Evolutionary conservation across 2,888 invertebrate species (phyloP).

Genomic region (Tryphoninae sp.): DNA sequence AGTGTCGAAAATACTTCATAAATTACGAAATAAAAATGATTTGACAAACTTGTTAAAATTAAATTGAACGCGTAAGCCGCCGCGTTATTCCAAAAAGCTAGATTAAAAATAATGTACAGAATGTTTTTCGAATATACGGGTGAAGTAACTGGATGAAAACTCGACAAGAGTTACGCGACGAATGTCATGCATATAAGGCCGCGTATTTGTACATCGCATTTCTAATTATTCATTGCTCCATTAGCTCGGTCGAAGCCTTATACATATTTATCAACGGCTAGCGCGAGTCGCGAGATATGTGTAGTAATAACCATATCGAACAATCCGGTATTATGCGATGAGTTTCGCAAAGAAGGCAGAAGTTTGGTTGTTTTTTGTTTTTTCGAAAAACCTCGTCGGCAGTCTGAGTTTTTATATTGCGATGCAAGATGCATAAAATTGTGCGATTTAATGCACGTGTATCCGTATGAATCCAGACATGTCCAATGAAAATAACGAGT

Average conservation of each 20-base stretch:
- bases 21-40: no score
- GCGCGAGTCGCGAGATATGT: not conserved
- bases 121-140: no score
- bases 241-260: slow-evolving; percentile 18
- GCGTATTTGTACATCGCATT: slow-evolving; percentile 1
- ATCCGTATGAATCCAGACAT: not conserved
- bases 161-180: not conserved
- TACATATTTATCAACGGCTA: slow-evolving; percentile 34
- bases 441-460: slow-evolving; percentile 12
- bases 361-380: not conserved
- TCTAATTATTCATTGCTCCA: slow-evolving; percentile 36
- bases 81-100: no score
- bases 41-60: no score
- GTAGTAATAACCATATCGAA: not conserved
- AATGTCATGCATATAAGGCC: not conserved
- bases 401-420: not conserved
- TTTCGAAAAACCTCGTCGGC: not conserved
- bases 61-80: no score
- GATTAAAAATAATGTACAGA: no score
- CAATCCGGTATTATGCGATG: slow-evolving; percentile 1
- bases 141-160: no score
- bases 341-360: not conserved
- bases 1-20: no score
- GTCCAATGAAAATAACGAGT: slow-evolving; percentile 8
- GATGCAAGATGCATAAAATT: slow-evolving; percentile 8